Evolutionary conservation across 2,888 invertebrate species (phyloP).

Genomic region (Yponomeuta malinellus): DNA sequence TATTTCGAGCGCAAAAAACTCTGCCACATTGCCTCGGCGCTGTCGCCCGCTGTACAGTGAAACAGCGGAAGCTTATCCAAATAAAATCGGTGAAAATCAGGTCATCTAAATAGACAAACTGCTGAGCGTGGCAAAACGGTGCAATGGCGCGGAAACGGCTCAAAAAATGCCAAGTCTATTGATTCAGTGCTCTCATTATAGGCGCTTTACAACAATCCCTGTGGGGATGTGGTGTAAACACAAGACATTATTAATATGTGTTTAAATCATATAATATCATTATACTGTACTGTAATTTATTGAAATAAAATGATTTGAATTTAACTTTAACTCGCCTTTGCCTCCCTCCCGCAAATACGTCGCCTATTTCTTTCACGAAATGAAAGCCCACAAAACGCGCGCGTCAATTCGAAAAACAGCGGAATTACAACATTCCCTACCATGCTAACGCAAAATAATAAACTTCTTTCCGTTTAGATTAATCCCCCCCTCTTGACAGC

Average conservation of each 20-base stretch:
- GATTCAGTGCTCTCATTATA: not conserved
- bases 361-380: too few relatives aligned
- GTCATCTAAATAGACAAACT: slow-evolving; percentile 20
- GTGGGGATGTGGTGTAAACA: too few relatives aligned
- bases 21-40: not conserved
- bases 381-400: too few relatives aligned
- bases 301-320: too few relatives aligned
- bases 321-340: too few relatives aligned
- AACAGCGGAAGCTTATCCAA: slow-evolving; percentile 24
- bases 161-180: not conserved
- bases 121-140: not conserved
- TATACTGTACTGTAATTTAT: too few relatives aligned
- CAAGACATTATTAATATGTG: too few relatives aligned
- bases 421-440: not conserved
- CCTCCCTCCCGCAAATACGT: too few relatives aligned
- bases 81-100: slow-evolving; percentile 21
- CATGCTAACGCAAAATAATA: not conserved
- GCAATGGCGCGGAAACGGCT: not conserved
- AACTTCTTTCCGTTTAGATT: slow-evolving; percentile 9
- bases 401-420: not conserved
- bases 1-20: not conserved
- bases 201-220: too few relatives aligned
- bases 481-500: slow-evolving; percentile 16
- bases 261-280: too few relatives aligned
- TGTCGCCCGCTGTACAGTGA: not conserved